Evolutionary conservation across 2,888 invertebrate genomes (phyloP).

Genomic region (Habrosyne pyritoides): DNA sequence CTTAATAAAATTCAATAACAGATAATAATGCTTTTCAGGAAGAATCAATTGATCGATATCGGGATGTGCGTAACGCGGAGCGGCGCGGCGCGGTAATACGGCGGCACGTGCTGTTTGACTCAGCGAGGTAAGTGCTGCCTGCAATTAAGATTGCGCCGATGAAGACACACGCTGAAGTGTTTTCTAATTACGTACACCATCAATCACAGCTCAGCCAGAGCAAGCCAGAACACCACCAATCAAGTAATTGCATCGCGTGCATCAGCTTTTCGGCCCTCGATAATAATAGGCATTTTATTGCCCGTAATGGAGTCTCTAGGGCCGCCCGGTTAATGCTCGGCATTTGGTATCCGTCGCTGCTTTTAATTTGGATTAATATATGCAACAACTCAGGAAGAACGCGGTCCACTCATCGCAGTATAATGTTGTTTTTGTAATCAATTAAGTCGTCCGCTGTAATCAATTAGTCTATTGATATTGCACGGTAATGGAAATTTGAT

Average conservation of each 20-base stretch:
- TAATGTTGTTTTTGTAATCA: constrained; percentile 71
- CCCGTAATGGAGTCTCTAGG: constrained; percentile 83
- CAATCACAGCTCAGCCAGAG: constrained; percentile 74
- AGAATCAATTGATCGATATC: not conserved
- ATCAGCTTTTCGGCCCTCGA: constrained; percentile 83
- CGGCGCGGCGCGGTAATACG: constrained; percentile 30
- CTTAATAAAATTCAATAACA: not conserved
- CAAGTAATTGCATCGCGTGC: constrained; percentile 84
- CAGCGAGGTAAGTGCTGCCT: constrained; percentile 78
- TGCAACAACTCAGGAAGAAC: constrained; percentile 64
- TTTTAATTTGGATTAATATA: constrained; percentile 80
- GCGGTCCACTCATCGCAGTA: constrained; percentile 43
- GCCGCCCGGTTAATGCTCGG: constrained; percentile 70
- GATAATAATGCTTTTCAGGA: not conserved
- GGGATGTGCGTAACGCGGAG: constrained; percentile 26
- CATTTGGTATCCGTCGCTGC: constrained; percentile 67
- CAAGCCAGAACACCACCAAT: constrained; percentile 80
- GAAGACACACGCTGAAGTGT: constrained; percentile 83
- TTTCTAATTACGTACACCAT: constrained; percentile 83
- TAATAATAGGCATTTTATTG: constrained; percentile 84
- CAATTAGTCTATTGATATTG: constrained; percentile 54
- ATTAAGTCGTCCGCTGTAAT: constrained; percentile 67
- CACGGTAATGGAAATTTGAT: constrained; percentile 66
- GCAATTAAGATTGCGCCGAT: constrained; percentile 80
- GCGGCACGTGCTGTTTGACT: constrained; percentile 75